Base-by-base conservation (phyloP, 2,888 invertebrate genomes). In the Eupsilia transversa region DNA sequence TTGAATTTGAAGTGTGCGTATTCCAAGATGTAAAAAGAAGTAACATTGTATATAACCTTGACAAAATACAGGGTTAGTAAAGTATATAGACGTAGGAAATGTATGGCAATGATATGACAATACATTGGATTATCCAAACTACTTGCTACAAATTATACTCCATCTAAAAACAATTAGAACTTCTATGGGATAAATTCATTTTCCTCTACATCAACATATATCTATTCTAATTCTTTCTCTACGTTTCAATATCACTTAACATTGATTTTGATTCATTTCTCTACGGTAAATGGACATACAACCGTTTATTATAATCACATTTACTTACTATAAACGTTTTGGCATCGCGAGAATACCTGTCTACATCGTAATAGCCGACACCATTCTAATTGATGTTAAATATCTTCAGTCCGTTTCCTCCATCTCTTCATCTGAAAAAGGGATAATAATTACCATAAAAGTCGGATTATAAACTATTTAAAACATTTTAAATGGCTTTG, bases 271-370 rank as follows among this genome's bases (percentile, higher is more conserved):
- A 87, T 89, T 90, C 88, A 87, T 87, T 85, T 85, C 79, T 87
- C 96, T 96, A 96, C 95, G 92, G 92, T 96, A 96, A 95, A 96
- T 96, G 96, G 96, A 96, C 96, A 95, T 94, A 95, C 92, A 95
- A 94, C 94, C 93, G 90, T 92, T 92, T 89, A 88, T 82, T 85
- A 92, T 94, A 94, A 90, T 93, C 93, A 91, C 91, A 89, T 93
- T 89, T 91, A 93, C 89, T 89, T 92, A 93, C 86, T 87, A 77
- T 88, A 88, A 78, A 88, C 86, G 82, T 92, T 81, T 96, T 96
- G 96, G 96, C 96, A 95, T 94, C 94, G 83, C 86, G 95, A 95
- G 95, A 94, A 84, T 83, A 87, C 81, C 84, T 85, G 83, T 82
- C 80, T 82, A 84, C 84, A 80, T 86, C 88, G 14, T 70, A 79